Base-by-base conservation (phyloP, 2,888 invertebrate genomes). In the Toxonevra muliebris region DNA sequence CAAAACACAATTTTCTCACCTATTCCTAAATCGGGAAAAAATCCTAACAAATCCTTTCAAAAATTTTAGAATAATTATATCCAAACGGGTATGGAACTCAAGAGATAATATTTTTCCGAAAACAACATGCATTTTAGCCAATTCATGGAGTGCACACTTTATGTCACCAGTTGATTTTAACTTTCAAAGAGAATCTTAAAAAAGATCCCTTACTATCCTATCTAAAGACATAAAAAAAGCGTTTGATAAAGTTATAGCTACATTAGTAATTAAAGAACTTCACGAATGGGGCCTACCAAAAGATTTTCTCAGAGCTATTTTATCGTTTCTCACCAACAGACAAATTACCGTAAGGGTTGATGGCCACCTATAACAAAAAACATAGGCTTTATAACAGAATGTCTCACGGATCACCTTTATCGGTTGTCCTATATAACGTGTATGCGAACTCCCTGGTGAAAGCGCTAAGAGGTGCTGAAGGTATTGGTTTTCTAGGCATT, bases 151-250 rank as follows among this genome's bases (percentile, higher is more conserved):
- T 41, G 42, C 53, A 52, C 48, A 62, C 54, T 10, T 9, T 59
- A n/a, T 68, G 48, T 54, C 65, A 61, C 11, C n/a, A 54, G 43
- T 2, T 65, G n/a, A 61, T 58, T 11, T 20, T 20, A 10, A 11
- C 60, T 11, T 13, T 68, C 2, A 66, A 65, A 48, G 12, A 62
- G 12, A 54, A 62, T 11, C 42, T 45, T 0, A 58, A 45, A 15
- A 13, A n/a, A 50, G 58, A 10, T 61, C 58, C 30, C 59, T 62
- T 13, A 57, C 19, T 7, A n/a, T 60, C 4, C 9, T 66, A 2
- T 63, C 62, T 9, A 45, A 66, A 63, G 63, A 66, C 10, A 41
- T 69, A 12, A 63, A 69, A 43, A 63, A 69, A 48, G 66, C 63
- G 0, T 66, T 66, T 13, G 69, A 60, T 57, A n/a, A n/a, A n/a